Conservation (phyloP, 2,113 vertebrate species). For the Coryphaenoides rupestris region DNA sequence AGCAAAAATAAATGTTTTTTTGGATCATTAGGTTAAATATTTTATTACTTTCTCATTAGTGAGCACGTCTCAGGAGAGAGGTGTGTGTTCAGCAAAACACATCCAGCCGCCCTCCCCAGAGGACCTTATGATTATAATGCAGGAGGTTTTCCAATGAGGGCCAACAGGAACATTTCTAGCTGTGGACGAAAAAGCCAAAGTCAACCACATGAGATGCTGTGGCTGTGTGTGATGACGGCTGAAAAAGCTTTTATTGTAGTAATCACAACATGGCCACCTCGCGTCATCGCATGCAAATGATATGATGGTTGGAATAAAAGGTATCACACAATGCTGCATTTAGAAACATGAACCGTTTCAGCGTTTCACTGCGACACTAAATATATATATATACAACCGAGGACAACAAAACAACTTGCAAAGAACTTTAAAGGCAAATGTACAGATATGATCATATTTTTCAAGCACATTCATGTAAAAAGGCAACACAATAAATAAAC, state of each 20-base stretch:
- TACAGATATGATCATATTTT: conserved; percentile 54
- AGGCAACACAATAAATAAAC: conserved; percentile 71
- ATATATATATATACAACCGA: conserved; percentile 63
- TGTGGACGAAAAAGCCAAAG: conserved; percentile 34
- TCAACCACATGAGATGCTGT: conserved; percentile 41
- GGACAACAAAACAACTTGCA: conserved; percentile 41
- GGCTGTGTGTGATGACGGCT: conserved; percentile 23
- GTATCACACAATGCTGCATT: conserved; percentile 33
- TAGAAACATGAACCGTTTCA: conserved; percentile 41
- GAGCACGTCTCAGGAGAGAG: conserved; percentile 54
- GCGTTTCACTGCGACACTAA: too few relatives aligned
- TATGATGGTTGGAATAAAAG: conserved; percentile 42
- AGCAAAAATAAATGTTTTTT: too few relatives aligned
- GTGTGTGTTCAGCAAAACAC: conserved; percentile 10
- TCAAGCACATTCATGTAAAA: conserved; percentile 59
- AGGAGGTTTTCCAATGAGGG: too few relatives aligned
- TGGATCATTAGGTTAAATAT: conserved; percentile 30
- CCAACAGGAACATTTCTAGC: too few relatives aligned
- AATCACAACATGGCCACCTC: conserved; percentile 22
- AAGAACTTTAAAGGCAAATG: conserved; percentile 58
- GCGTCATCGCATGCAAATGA: conserved; percentile 6
- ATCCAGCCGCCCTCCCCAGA: too few relatives aligned
- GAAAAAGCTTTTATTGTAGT: conserved; percentile 23
- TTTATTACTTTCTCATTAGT: conserved; percentile 60
- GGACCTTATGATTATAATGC: too few relatives aligned